These are phyloP conservation scores for Periphyllus acericola DNA, from an alignment of 2,888 invertebrate species.

Conservation along the genomic window DNA sequence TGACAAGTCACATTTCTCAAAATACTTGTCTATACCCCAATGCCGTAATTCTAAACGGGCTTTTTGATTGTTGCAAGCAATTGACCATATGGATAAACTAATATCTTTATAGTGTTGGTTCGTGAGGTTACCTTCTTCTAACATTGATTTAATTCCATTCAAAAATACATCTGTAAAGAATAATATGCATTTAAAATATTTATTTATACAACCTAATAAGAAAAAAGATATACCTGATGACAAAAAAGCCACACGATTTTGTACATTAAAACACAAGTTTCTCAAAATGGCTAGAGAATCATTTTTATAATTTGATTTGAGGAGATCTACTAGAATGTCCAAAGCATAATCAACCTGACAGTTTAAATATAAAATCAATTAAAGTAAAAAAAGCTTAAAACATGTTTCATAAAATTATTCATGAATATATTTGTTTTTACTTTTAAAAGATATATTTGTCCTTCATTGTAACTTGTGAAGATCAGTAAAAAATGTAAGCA, in stretches of 20 bases:
- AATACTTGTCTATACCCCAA: slow-evolving; percentile 55
- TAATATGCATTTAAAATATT: not conserved
- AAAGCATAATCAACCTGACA: slow-evolving; percentile 37
- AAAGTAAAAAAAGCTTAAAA: not conserved
- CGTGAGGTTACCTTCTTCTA: slow-evolving; percentile 23
- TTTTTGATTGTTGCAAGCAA: slow-evolving; percentile 55
- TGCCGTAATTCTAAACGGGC: slow-evolving; percentile 40
- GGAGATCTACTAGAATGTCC: slow-evolving; percentile 28
- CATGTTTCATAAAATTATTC: not conserved
- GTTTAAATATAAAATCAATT: not conserved
- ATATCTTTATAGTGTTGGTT: slow-evolving; percentile 42
- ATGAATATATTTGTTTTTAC: not conserved
- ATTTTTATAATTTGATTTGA: slow-evolving; percentile 43
- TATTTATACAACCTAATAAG: not conserved
- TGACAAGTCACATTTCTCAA: slow-evolving; percentile 27
- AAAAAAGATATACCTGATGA: slow-evolving; percentile 40
- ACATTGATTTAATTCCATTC: slow-evolving; percentile 28
- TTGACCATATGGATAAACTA: slow-evolving; percentile 43
- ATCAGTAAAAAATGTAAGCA: slow-evolving; percentile 31
- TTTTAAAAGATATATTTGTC: slow-evolving; percentile 52
- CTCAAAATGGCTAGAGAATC: slow-evolving; percentile 46
- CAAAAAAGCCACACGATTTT: slow-evolving; percentile 32
- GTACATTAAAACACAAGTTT: slow-evolving; percentile 52
- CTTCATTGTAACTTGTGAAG: slow-evolving; percentile 41
- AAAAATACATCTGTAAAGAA: slow-evolving; percentile 27